Evolutionary conservation across 2,888 invertebrate genomes (phyloP).

Genomic region (Nycteola revayana): DNA sequence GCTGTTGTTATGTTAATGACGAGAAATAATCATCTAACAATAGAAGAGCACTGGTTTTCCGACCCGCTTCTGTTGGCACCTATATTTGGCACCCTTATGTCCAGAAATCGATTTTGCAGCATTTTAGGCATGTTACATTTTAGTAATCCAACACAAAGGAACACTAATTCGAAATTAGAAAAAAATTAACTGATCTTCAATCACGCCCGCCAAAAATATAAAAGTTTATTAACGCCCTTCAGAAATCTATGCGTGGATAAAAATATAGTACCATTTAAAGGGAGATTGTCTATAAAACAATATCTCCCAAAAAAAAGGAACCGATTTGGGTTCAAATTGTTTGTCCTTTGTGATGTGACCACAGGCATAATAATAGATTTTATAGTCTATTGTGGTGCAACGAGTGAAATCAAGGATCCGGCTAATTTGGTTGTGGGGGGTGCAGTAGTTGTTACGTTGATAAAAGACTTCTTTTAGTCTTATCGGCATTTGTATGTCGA

Average conservation of each 20-base stretch:
- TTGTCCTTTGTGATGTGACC: conserved; percentile 22
- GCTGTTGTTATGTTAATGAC: conserved; percentile 18
- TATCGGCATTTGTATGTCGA: conserved; percentile 20
- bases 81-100: conserved; percentile 16
- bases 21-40: conserved; percentile 12
- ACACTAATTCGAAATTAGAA: conserved; percentile 7
- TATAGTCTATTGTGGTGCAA: conserved; percentile 23
- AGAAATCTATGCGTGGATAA: conserved; percentile 18
- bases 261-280: conserved; percentile 18
- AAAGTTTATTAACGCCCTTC: conserved; percentile 7
- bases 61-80: conserved; percentile 14
- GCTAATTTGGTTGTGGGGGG: conserved; percentile 16
- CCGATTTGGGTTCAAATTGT: conserved; percentile 20
- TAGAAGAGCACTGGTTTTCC: conserved; percentile 23
- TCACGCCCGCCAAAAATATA: conserved; percentile 13
- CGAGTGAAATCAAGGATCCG: conserved; percentile 13
- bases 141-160: too few species aligned
- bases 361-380: conserved; percentile 25
- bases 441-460: conserved; percentile 14
- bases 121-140: conserved; percentile 19
- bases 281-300: conserved; percentile 16
- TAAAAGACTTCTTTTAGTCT: conserved; percentile 14
- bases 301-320: conserved; percentile 22
- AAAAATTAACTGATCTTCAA: conserved; percentile 9
- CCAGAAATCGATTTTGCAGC: conserved; percentile 19